Conservation (phyloP, 2,888 invertebrate species). For the Heliconius sara region DNA sequence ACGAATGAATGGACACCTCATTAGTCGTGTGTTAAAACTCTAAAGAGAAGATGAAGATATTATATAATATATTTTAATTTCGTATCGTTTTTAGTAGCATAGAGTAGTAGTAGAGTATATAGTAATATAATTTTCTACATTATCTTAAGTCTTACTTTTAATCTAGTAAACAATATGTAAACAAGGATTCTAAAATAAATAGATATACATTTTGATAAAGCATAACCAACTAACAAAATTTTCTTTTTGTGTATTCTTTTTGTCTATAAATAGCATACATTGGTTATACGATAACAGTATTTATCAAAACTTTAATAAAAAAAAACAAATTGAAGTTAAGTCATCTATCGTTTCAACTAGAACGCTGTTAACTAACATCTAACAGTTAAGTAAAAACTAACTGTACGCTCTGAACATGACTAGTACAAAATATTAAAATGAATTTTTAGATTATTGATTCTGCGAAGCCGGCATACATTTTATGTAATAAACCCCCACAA, state of each 20-base stretch:
- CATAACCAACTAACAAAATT: not conserved
- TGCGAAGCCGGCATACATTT: slow-evolving; percentile 60
- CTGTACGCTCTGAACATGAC: slow-evolving; percentile 50
- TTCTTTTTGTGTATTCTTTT: too few species aligned
- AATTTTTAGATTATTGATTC: slow-evolving; percentile 80
- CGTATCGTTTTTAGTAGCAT: not conserved
- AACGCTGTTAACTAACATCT: not conserved
- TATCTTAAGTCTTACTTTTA: not conserved
- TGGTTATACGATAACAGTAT: not conserved
- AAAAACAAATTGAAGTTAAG: not conserved
- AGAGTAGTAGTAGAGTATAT: too few species aligned
- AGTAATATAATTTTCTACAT: not conserved
- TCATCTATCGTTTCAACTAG: not conserved
- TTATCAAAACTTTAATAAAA: not conserved
- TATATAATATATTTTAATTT: not conserved
- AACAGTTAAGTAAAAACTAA: slow-evolving; percentile 18
- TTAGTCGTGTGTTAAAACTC: slow-evolving; percentile 1
- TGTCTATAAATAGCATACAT: not conserved
- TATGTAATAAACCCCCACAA: slow-evolving; percentile 73
- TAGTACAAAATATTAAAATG: slow-evolving; percentile 69
- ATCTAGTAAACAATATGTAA: not conserved
- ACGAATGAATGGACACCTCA: slow-evolving; percentile 12
- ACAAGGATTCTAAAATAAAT: not conserved
- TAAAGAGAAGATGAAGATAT: too few species aligned
- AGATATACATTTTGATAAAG: not conserved